Evolutionary conservation across 2,113 vertebrate genomes (phyloP).

Genomic region (Syngnathoides biaculeatus): DNA sequence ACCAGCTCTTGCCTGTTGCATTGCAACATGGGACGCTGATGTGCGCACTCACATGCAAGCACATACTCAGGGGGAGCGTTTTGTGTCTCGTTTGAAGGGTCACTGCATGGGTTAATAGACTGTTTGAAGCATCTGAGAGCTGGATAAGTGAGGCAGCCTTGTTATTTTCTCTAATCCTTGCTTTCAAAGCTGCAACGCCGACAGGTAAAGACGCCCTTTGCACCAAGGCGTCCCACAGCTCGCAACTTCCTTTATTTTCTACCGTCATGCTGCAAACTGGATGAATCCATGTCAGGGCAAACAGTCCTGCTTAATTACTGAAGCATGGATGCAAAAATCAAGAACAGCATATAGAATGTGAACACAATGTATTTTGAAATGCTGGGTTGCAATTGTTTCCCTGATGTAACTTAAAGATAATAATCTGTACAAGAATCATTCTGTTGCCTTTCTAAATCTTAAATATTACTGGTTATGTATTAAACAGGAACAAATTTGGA

Average conservation of each 20-base stretch:
- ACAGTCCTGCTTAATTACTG: neutral
- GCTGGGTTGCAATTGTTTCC: neutral
- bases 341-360: neutral
- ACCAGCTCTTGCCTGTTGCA: conserved; percentile 57
- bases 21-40: conserved; percentile 34
- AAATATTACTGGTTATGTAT: neutral
- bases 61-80: conserved; percentile 20
- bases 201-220: conserved; percentile 30
- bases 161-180: conserved; percentile 38
- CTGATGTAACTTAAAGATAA: neutral
- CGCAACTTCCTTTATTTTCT: conserved; percentile 8
- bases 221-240: conserved; percentile 18
- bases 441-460: neutral
- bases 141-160: conserved; percentile 43
- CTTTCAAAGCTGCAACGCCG: conserved; percentile 24
- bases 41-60: neutral
- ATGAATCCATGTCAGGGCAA: neutral
- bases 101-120: conserved; percentile 62
- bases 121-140: conserved; percentile 47
- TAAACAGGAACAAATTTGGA: too few species aligned
- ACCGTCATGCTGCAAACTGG: conserved; percentile 2
- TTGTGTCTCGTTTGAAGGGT: conserved; percentile 50
- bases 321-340: neutral
- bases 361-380: neutral
- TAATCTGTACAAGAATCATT: neutral